A percentile compares a stretch with the other conserved stretches of the same genome.
phyloP scores from a whole-genome alignment of 2,797 vertebrate genomes.

The Protonibea diacanthus region DNA sequence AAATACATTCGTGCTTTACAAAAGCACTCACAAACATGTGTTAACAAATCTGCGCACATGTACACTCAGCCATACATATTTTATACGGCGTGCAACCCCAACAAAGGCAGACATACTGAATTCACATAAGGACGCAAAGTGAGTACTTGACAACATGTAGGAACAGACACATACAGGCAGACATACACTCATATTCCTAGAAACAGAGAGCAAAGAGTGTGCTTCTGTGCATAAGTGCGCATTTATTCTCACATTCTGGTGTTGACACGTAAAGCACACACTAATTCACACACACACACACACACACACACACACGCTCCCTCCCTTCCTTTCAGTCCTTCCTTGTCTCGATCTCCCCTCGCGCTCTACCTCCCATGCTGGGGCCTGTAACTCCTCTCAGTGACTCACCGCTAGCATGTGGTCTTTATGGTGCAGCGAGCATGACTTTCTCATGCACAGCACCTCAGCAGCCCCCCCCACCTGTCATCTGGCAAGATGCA shows the following conservation, averaged over 20 bases:
- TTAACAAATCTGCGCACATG: neutral
- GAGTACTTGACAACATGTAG: neutral
- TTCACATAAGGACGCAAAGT: neutral
- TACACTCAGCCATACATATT: neutral
- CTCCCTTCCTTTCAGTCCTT: neutral
- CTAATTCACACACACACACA: constrained; percentile 9
- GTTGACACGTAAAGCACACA: neutral
- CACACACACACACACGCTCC: neutral
- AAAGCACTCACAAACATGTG: constrained; percentile 5
- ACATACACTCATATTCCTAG: neutral
- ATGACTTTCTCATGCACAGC: constrained; percentile 39
- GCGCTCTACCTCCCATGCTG: constrained; percentile 6
- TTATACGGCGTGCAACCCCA: neutral
- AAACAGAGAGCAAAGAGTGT: neutral
- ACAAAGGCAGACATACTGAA: neutral
- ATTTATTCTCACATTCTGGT: neutral
- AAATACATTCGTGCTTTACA: neutral
- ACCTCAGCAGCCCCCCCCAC: constrained; percentile 27
- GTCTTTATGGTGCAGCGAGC: constrained; percentile 46
- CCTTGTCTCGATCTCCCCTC: neutral
- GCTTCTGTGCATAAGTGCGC: neutral
- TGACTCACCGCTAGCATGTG: constrained; percentile 63
- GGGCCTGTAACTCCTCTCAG: constrained; percentile 18
- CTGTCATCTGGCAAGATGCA: constrained; percentile 33
- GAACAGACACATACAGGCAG: neutral